These are phyloP conservation scores for Carollia perspicillata DNA, from an alignment of 2,113 vertebrate genomes.

Conservation along the genomic window DNA sequence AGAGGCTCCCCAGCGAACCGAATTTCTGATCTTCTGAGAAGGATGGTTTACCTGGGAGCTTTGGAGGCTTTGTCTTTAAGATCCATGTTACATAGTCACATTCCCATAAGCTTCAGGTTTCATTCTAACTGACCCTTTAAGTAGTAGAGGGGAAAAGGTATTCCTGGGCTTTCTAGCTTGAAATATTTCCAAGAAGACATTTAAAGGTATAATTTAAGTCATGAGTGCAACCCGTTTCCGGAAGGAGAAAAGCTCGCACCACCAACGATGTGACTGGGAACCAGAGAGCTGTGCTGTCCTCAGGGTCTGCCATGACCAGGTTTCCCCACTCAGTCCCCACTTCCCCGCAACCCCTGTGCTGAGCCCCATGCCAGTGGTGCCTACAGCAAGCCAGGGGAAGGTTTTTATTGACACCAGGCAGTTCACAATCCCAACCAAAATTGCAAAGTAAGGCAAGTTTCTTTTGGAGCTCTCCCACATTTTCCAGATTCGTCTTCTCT, in stretches of 20 bases:
- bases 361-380: not conserved
- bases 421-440: not conserved
- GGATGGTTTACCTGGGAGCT: not conserved
- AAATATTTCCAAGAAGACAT: not conserved
- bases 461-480: not conserved
- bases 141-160: not conserved
- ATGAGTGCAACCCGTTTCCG: not conserved
- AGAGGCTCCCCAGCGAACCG: not conserved
- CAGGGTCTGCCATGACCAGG: not conserved
- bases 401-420: not conserved
- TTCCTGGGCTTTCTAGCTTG: not conserved
- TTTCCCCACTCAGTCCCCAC: not conserved
- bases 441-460: not conserved
- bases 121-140: not conserved
- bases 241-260: not conserved
- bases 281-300: not conserved
- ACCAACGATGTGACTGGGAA: not conserved
- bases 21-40: not conserved
- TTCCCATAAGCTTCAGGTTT: not conserved
- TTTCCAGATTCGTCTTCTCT: not conserved
- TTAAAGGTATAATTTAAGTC: slow-evolving; percentile 35
- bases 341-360: not conserved
- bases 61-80: not conserved
- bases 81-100: not conserved
- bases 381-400: not conserved